phyloP scores from a whole-genome alignment of 2,888 invertebrate genomes.

The Eupeodes latifasciatus region DNA sequence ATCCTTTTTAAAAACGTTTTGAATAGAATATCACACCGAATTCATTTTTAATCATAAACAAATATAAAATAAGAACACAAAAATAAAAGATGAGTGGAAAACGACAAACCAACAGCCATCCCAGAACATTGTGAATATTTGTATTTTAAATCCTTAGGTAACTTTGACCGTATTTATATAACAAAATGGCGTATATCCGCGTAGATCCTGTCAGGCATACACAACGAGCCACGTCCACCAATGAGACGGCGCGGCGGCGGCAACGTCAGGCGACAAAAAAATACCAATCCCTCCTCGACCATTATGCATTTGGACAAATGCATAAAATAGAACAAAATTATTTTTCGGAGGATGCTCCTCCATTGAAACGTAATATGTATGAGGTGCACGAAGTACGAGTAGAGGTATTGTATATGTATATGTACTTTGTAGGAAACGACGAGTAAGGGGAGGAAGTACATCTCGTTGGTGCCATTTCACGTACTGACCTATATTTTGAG shows the following conservation, averaged over 20 bases:
- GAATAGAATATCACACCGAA: slow-evolving; percentile 74
- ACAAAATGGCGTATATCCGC: slow-evolving; percentile 22
- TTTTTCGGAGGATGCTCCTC: slow-evolving; percentile 46
- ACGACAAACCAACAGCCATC: slow-evolving; percentile 44
- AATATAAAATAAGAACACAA: slow-evolving; percentile 25
- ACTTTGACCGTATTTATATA: neutral
- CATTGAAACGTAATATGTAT: neutral
- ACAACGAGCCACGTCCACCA: neutral
- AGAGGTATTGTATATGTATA: too few relatives aligned
- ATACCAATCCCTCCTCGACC: slow-evolving; percentile 51
- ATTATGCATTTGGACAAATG: slow-evolving; percentile 74
- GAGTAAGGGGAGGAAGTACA: slow-evolving; percentile 45
- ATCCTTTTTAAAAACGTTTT: slow-evolving; percentile 65
- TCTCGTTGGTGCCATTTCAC: slow-evolving; percentile 70
- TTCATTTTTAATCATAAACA: slow-evolving; percentile 71
- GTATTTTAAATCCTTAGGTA: neutral
- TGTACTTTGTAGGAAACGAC: too few relatives aligned
- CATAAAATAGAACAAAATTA: slow-evolving; percentile 66
- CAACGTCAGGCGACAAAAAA: slow-evolving; percentile 39
- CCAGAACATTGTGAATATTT: slow-evolving; percentile 31
- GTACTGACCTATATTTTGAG: slow-evolving; percentile 67
- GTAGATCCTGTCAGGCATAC: slow-evolving; percentile 39
- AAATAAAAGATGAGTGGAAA: neutral
- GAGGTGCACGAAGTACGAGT: neutral
- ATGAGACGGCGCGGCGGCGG: too few relatives aligned